Evolutionary conservation across 2,888 invertebrate genomes (phyloP).

Genomic region (Drosophila gaucha): DNA sequence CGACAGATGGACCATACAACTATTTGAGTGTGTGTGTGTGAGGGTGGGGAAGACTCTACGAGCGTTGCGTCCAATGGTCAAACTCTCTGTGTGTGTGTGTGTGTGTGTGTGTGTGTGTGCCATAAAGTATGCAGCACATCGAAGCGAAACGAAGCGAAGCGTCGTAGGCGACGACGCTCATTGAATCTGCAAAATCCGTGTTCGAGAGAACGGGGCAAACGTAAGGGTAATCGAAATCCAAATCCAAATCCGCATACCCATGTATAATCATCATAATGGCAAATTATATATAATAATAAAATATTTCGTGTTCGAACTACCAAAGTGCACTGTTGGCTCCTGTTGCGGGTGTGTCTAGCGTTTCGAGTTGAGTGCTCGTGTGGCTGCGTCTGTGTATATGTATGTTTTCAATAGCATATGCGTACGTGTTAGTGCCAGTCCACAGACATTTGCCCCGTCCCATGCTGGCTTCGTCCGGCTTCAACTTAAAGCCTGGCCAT

Average conservation of each 20-base stretch:
- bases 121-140: constrained; percentile 73
- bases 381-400: not conserved
- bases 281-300: constrained; percentile 81
- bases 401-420: constrained; percentile 52
- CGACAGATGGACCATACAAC: constrained; percentile 3
- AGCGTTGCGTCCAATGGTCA: constrained; percentile 10
- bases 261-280: constrained; percentile 80
- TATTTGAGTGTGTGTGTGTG: not conserved
- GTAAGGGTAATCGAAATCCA: constrained; percentile 18
- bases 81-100: constrained; percentile 4
- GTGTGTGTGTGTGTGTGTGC: constrained; percentile 59
- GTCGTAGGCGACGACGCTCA: constrained; percentile 29
- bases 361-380: constrained; percentile 15
- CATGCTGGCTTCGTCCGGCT: constrained; percentile 1
- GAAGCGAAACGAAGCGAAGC: constrained; percentile 30
- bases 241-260: constrained; percentile 41
- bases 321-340: constrained; percentile 39
- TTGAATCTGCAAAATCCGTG: constrained; percentile 27
- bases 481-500: constrained; percentile 18
- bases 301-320: constrained; percentile 80
- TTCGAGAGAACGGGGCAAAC: not conserved
- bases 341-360: constrained; percentile 4
- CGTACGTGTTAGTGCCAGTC: constrained; percentile 67
- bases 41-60: not conserved
- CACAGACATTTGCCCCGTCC: constrained; percentile 21